Percentiles rank a stretch among this genome's conserved stretches.
Conservation (phyloP, 2,888 invertebrate genomes). For the Hypsopygia costalis region DNA sequence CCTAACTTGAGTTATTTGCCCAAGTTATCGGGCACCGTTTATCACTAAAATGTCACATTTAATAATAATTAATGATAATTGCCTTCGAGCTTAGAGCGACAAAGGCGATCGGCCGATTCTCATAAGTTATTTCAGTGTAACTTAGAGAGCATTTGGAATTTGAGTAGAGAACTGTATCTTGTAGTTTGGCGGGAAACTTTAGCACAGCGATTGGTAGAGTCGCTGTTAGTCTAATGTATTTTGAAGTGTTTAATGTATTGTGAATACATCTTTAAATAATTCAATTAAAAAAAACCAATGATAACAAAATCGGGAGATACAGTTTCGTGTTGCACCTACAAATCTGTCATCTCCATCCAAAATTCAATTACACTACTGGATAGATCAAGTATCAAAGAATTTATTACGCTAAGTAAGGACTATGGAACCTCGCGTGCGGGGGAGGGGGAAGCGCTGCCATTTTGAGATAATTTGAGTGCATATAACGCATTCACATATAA, state of each 20-base stretch:
- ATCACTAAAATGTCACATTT: constrained; percentile 75
- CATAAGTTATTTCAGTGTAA: constrained; percentile 79
- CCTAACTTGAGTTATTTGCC: constrained; percentile 68
- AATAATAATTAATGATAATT: constrained; percentile 81
- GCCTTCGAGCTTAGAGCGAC: constrained; percentile 73
- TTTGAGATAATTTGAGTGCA: too few species aligned
- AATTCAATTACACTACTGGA: too few species aligned
- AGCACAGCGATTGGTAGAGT: constrained; percentile 30
- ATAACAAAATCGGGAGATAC: too few species aligned
- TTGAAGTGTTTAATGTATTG: neutral
- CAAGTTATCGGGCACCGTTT: constrained; percentile 77
- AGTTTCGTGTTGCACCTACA: too few species aligned
- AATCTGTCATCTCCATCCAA: too few species aligned
- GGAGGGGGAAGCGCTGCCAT: too few species aligned
- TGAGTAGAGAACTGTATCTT: constrained; percentile 76
- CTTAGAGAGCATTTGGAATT: constrained; percentile 68
- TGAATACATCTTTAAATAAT: too few species aligned
- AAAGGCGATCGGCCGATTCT: constrained; percentile 78
- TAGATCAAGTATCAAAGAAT: too few species aligned
- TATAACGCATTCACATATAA: too few species aligned
- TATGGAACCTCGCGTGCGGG: too few species aligned
- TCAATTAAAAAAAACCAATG: too few species aligned
- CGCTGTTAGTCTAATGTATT: constrained; percentile 8
- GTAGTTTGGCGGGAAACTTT: constrained; percentile 52
- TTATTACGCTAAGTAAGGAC: too few species aligned